phyloP scores from a whole-genome alignment of 2,797 vertebrate species.

The Heterohyrax brucei region DNA sequence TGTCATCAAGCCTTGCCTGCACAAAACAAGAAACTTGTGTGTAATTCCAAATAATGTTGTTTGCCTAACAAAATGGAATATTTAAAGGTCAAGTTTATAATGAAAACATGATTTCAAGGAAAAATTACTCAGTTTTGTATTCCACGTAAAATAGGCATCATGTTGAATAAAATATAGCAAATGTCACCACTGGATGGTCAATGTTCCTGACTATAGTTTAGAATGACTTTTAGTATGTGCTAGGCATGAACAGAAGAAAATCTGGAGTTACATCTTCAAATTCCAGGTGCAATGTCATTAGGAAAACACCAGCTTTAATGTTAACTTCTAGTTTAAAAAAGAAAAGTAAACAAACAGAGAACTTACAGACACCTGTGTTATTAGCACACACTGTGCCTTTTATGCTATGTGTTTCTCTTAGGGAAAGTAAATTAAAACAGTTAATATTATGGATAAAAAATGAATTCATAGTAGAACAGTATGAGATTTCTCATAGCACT shows the following conservation, averaged over 20 bases:
- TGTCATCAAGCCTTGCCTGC: conserved; percentile 85
- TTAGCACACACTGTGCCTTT: background rate
- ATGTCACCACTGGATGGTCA: conserved; percentile 1
- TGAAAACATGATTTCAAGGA: conserved; percentile 79
- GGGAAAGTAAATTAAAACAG: conserved; percentile 36
- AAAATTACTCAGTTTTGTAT: conserved; percentile 70
- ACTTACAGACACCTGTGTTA: conserved; percentile 1
- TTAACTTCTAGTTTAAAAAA: conserved; percentile 33
- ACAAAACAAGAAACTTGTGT: conserved; percentile 85
- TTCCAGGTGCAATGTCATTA: background rate
- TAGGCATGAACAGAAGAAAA: conserved; percentile 7
- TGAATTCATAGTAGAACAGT: background rate
- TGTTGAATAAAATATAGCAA: background rate
- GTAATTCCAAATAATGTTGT: conserved; percentile 88
- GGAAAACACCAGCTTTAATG: background rate
- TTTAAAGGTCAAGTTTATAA: conserved; percentile 87
- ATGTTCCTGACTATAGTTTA: background rate
- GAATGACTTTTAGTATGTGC: background rate
- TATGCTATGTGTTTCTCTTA: conserved; percentile 31
- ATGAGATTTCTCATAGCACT: background rate
- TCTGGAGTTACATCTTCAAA: conserved; percentile 13
- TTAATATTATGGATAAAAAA: background rate
- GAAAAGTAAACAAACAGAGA: background rate
- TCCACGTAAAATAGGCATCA: conserved; percentile 2
- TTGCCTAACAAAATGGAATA: conserved; percentile 84